Evolutionary conservation across 2,888 invertebrate genomes (phyloP).

Genomic region (Dolichomitus sp.): DNA sequence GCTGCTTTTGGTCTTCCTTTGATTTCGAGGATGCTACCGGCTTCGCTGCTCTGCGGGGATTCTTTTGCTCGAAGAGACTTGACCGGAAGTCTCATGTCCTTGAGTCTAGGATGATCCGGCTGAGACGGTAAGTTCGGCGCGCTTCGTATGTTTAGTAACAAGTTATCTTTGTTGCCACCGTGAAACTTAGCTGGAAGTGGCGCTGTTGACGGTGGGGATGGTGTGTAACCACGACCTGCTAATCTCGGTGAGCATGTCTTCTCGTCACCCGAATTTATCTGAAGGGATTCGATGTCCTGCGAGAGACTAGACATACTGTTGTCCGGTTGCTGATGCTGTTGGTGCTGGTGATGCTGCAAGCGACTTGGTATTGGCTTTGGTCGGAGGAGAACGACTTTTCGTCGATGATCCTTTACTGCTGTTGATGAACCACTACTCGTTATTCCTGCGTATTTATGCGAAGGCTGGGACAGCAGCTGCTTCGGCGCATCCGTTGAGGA

Average conservation of each 20-base stretch:
- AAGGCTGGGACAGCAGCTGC: constrained; percentile 69
- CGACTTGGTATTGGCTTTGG: constrained; percentile 89
- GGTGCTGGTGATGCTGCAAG: constrained; percentile 82
- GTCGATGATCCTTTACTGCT: constrained; percentile 84
- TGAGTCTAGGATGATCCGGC: constrained; percentile 89
- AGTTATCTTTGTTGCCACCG: constrained; percentile 88
- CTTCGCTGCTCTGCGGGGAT: constrained; percentile 88
- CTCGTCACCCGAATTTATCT: constrained; percentile 83
- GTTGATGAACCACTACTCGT: constrained; percentile 41
- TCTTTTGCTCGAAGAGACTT: constrained; percentile 90
- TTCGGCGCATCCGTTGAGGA: constrained; percentile 81
- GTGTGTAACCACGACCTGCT: constrained; percentile 91
- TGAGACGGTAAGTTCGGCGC: constrained; percentile 93
- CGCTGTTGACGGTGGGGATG: constrained; percentile 94
- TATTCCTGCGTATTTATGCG: constrained; percentile 68
- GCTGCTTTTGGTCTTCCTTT: constrained; percentile 86
- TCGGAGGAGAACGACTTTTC: constrained; percentile 85
- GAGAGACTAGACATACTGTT: constrained; percentile 81
- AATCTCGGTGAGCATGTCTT: constrained; percentile 85
- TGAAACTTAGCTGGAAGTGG: constrained; percentile 94
- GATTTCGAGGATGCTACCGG: constrained; percentile 89
- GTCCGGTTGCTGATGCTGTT: constrained; percentile 76
- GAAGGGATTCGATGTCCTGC: constrained; percentile 84
- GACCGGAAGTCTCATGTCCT: constrained; percentile 91
- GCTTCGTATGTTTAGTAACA: constrained; percentile 91